phyloP scores from a whole-genome alignment of 2,888 invertebrate species.

The Noctua pronuba region DNA sequence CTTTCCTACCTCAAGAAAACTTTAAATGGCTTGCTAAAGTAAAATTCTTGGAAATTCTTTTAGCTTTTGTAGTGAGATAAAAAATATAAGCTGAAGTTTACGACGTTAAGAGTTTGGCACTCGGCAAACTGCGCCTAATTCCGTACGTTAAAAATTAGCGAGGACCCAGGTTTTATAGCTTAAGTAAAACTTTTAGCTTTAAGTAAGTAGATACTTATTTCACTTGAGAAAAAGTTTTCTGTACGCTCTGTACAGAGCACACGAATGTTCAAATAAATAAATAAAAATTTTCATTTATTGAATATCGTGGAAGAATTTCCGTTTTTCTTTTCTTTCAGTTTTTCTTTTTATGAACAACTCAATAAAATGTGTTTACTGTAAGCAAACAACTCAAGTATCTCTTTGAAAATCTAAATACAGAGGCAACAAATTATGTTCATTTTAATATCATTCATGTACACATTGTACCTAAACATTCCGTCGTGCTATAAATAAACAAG shows the following conservation, averaged over 20 bases:
- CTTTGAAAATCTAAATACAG: constrained; percentile 7
- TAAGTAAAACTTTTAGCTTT: constrained; percentile 50
- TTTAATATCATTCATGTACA: constrained; percentile 3
- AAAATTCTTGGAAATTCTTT: constrained; percentile 47
- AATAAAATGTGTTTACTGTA: constrained; percentile 1
- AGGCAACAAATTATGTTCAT: not conserved
- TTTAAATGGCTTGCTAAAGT: constrained; percentile 54
- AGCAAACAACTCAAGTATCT: constrained; percentile 10
- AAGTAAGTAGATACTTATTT: constrained; percentile 39
- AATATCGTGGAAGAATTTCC: constrained; percentile 1
- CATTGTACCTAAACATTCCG: not conserved
- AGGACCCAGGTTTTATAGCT: constrained; percentile 54
- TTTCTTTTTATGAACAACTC: constrained; percentile 12
- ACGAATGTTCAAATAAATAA: constrained; percentile 5
- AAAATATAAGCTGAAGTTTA: constrained; percentile 64
- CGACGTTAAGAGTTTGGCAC: constrained; percentile 59
- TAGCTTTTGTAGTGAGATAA: constrained; percentile 55
- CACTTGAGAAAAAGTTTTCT: constrained; percentile 39
- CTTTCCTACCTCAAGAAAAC: constrained; percentile 40
- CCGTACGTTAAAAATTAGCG: constrained; percentile 60
- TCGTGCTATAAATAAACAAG: constrained; percentile 15
- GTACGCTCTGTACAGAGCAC: constrained; percentile 8
- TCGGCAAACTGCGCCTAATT: constrained; percentile 61
- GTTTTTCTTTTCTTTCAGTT: not conserved
- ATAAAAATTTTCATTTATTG: constrained; percentile 6